These are phyloP conservation scores for Eudasyphora cyanicolor DNA, from an alignment of 2,888 invertebrate genomes.

Conservation along the genomic window DNA sequence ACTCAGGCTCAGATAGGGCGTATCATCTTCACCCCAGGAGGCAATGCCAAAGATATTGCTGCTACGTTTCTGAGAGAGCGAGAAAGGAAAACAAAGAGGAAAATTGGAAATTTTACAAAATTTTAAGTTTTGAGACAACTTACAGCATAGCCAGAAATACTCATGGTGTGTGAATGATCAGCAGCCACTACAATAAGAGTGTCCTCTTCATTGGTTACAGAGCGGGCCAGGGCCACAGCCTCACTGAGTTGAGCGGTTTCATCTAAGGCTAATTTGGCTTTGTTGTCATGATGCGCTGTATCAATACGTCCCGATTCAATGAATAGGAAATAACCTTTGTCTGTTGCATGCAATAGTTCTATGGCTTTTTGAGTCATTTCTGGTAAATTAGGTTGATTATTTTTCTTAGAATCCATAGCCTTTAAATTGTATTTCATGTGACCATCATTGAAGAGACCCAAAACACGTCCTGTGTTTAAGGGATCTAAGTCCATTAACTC, in stretches of 20 bases:
- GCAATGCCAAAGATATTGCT: slow-evolving; percentile 73
- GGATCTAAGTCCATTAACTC: slow-evolving; percentile 80
- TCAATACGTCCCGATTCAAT: slow-evolving; percentile 61
- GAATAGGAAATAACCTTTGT: slow-evolving; percentile 54
- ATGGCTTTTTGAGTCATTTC: slow-evolving; percentile 91
- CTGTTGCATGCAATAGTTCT: slow-evolving; percentile 81
- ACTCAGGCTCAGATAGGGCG: slow-evolving; percentile 85
- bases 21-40: slow-evolving; percentile 77
- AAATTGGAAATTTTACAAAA: not conserved
- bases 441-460: slow-evolving; percentile 85
- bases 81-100: not conserved
- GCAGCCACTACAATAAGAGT: slow-evolving; percentile 90
- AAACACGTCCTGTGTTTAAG: slow-evolving; percentile 81
- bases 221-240: slow-evolving; percentile 84
- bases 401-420: slow-evolving; percentile 77
- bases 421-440: slow-evolving; percentile 88
- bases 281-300: slow-evolving; percentile 75
- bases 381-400: slow-evolving; percentile 83
- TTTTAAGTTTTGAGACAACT: no score
- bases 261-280: slow-evolving; percentile 75
- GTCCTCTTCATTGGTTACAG: slow-evolving; percentile 83
- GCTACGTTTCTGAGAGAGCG: slow-evolving; percentile 64
- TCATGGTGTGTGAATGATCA: slow-evolving; percentile 90
- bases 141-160: slow-evolving; percentile 84
- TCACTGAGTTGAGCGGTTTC: slow-evolving; percentile 85